Evolutionary conservation across 1,140 invertebrate species (phyloP), one percentile per base, ranked within the genome.

Genomic region (Amphibalanus amphitrite): DNA sequence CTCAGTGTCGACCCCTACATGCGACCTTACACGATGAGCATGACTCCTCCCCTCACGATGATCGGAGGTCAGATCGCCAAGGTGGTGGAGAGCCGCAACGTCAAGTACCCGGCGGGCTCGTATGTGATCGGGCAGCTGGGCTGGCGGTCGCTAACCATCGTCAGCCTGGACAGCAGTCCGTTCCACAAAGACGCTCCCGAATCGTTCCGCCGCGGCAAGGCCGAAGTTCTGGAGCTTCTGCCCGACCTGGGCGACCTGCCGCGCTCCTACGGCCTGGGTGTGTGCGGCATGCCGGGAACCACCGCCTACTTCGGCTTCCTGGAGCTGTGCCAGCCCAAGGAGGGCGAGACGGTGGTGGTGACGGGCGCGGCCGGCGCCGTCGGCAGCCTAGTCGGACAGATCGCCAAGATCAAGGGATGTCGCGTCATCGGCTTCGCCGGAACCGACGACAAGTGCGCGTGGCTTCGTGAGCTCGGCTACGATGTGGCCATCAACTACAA

Each of bases 271-370:
- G 82, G 78, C 3, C 77, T 88, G 28, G 86, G 86, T 64, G 75
- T 83, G 65, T 75, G 87, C 47, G 86, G 86, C 74, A 87, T 87
- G 86, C 83, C 86, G 67, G 86, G 79, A 38, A n/a, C n/a, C n/a
- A n/a, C n/a, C n/a, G n/a, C n/a, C n/a, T n/a, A n/a, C n/a, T n/a
- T n/a, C n/a, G n/a, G n/a, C n/a, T n/a, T n/a, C n/a, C n/a, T n/a
- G n/a, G n/a, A n/a, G n/a, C n/a, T n/a, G n/a, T n/a, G n/a, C n/a
- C n/a, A n/a, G n/a, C n/a, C n/a, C n/a, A n/a, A n/a, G n/a, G n/a
- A n/a, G n/a, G n/a, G n/a, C n/a, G n/a, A n/a, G n/a, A n/a, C n/a
- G n/a, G n/a, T n/a, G n/a, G n/a, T n/a, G n/a, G n/a, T n/a, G n/a
- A n/a, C n/a, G n/a, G n/a, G n/a, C n/a, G n/a, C n/a, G n/a, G n/a